These are phyloP conservation scores for Batillaria attramentaria DNA, from an alignment of 1,140 invertebrate species.

Conservation along the genomic window DNA sequence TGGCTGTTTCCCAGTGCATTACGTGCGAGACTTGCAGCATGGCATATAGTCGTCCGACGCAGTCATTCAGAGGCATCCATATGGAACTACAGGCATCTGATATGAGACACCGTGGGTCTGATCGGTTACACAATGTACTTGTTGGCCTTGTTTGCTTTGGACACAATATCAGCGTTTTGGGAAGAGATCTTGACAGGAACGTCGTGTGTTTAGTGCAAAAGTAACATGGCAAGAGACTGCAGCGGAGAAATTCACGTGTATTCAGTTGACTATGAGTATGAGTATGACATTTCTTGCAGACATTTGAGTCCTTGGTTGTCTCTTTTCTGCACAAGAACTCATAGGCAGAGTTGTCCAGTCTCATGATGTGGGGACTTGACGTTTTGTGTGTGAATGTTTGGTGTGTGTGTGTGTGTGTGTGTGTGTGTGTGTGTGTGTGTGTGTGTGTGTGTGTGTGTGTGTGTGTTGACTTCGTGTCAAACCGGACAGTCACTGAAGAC, in stretches of 20 bases:
- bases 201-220: not conserved
- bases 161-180: no score
- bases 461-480: not conserved
- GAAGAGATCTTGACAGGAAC: not conserved
- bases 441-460: not conserved
- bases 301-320: not conserved
- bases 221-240: not conserved
- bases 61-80: no score
- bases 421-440: not conserved
- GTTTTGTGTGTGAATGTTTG: not conserved
- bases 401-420: constrained; percentile 1
- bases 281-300: not conserved
- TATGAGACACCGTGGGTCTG: no score
- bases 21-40: not conserved
- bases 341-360: not conserved
- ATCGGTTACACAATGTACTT: no score
- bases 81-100: no score
- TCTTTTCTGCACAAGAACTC: not conserved
- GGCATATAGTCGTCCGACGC: no score
- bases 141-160: no score
- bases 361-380: not conserved
- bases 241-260: not conserved
- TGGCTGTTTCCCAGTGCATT: not conserved
- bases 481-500: not conserved
- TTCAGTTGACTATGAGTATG: not conserved